Evolutionary conservation across 2,797 vertebrate genomes (phyloP).

Genomic region (Neosilurus mollespiculum): DNA sequence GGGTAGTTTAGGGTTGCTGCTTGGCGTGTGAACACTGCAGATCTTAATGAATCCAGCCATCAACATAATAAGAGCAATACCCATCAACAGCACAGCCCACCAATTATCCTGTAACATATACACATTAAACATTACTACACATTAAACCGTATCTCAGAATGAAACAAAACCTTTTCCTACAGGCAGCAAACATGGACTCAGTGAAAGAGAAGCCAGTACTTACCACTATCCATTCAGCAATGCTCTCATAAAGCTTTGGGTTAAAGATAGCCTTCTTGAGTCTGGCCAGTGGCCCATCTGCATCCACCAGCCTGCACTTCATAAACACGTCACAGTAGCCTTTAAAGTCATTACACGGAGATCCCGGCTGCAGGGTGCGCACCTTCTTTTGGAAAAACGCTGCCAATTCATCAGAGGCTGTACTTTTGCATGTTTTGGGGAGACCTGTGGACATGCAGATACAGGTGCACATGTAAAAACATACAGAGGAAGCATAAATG

Average conservation of each 20-base stretch:
- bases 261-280: slow-evolving; percentile 98
- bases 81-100: slow-evolving; percentile 98
- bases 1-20: slow-evolving; percentile 95
- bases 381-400: slow-evolving; percentile 73
- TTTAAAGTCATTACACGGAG: slow-evolving; percentile 95
- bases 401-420: slow-evolving; percentile 81
- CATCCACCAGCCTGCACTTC: slow-evolving; percentile 92
- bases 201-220: slow-evolving; percentile 59
- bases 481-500: not conserved
- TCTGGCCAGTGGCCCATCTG: slow-evolving; percentile 92
- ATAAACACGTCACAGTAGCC: slow-evolving; percentile 98
- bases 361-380: slow-evolving; percentile 90
- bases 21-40: slow-evolving; percentile 98
- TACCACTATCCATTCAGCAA: slow-evolving; percentile 97
- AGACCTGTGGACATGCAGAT: slow-evolving; percentile 70
- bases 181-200: not conserved
- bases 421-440: slow-evolving; percentile 86
- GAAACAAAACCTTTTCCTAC: not conserved
- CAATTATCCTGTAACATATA: slow-evolving; percentile 81
- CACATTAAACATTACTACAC: slow-evolving; percentile 10
- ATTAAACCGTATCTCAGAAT: not conserved
- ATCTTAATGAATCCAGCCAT: slow-evolving; percentile 99
- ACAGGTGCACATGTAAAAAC: not conserved
- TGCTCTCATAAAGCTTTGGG: slow-evolving; percentile 90
- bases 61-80: slow-evolving; percentile 93